Percentiles rank a stretch among this genome's conserved stretches.
phyloP scores from a whole-genome alignment of 1,140 invertebrate genomes.

The Copidosoma floridanum region DNA sequence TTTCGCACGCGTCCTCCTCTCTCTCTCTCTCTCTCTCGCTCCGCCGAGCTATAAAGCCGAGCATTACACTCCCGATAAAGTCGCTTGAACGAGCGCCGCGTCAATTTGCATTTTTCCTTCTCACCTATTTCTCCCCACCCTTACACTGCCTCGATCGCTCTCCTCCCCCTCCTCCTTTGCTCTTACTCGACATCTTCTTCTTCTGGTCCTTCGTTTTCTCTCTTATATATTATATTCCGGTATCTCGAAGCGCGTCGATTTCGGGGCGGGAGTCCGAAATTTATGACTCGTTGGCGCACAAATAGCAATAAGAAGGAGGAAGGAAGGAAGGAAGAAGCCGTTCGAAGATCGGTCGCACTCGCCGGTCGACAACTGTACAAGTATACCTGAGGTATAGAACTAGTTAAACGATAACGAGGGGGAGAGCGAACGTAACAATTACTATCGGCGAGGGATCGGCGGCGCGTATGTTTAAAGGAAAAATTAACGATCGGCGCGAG shows the following conservation, averaged over 20 bases:
- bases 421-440: slow-evolving; percentile 58
- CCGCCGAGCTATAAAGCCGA: slow-evolving; percentile 23
- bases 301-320: too few species aligned
- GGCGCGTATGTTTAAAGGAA: slow-evolving; percentile 27
- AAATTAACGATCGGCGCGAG: slow-evolving; percentile 43
- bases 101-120: slow-evolving; percentile 29
- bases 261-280: slow-evolving; percentile 47
- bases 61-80: slow-evolving; percentile 27
- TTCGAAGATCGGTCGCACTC: too few species aligned
- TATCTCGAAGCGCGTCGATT: slow-evolving; percentile 34
- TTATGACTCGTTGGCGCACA: slow-evolving; percentile 37
- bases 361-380: too few species aligned
- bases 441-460: slow-evolving; percentile 45
- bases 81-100: slow-evolving; percentile 24
- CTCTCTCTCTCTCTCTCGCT: not conserved
- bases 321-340: too few species aligned
- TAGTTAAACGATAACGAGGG: too few species aligned
- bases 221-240: not conserved
- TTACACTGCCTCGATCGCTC: not conserved
- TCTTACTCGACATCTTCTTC: not conserved
- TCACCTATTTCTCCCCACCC: slow-evolving; percentile 15
- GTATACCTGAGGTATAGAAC: too few species aligned
- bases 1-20: slow-evolving; percentile 14
- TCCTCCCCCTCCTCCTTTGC: not conserved
- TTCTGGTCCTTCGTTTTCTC: not conserved